Conservation (phyloP, 2,888 invertebrate species). For the Tetropium fuscum region DNA sequence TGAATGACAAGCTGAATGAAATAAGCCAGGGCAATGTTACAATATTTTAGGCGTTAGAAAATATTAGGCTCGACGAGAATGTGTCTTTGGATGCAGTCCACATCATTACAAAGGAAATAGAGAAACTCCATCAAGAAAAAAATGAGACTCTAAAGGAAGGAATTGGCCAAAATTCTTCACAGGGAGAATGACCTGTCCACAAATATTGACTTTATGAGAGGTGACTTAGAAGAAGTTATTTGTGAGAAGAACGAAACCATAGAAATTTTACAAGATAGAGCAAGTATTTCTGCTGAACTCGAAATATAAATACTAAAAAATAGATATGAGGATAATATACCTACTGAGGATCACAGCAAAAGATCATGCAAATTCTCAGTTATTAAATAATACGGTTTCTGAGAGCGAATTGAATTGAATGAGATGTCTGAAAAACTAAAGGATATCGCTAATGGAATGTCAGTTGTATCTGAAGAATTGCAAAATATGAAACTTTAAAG, state of each 20-base stretch:
- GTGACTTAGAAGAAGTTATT: conserved; percentile 11
- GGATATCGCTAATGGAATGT: no score
- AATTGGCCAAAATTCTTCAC: no score
- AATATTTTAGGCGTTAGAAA: conserved; percentile 8
- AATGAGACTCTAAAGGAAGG: background rate
- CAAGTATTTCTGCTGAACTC: background rate
- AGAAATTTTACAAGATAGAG: background rate
- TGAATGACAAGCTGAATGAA: background rate
- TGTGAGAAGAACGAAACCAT: background rate
- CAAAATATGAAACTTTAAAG: no score
- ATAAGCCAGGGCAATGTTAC: background rate
- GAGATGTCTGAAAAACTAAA: background rate
- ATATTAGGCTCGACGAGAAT: background rate
- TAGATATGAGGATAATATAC: background rate
- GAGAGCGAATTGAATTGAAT: background rate
- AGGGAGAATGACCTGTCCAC: background rate
- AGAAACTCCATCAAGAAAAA: background rate
- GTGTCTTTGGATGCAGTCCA: conserved; percentile 4
- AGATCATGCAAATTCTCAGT: background rate
- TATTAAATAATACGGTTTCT: background rate
- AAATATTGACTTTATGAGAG: background rate
- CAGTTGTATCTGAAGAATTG: no score
- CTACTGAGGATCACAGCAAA: background rate
- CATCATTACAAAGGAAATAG: background rate
- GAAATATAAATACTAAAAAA: background rate